Conservation (phyloP, 2,797 vertebrate genomes). For the Manis crassicaudata region DNA sequence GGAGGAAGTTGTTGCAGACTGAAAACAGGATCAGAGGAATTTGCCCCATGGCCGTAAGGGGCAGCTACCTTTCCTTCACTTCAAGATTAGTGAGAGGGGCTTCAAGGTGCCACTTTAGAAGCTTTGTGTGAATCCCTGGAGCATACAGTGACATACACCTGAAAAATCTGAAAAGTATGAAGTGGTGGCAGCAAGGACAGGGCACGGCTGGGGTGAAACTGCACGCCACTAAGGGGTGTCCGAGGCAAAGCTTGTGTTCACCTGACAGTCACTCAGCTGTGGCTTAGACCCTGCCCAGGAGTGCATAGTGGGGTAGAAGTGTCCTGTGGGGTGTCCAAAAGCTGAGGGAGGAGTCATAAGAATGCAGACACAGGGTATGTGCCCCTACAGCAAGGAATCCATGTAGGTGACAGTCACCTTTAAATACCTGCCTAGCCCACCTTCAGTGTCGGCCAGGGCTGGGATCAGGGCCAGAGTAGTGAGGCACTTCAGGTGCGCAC, state of each 20-base stretch:
- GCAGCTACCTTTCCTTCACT: not conserved
- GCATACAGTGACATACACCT: too few relatives aligned
- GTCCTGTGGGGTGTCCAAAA: not conserved
- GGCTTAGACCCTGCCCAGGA: too few relatives aligned
- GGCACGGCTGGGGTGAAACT: not conserved
- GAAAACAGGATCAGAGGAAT: not conserved
- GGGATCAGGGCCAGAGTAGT: not conserved
- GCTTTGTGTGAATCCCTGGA: not conserved
- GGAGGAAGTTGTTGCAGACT: not conserved
- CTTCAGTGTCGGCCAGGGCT: not conserved
- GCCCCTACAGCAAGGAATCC: not conserved
- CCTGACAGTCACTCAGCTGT: not conserved
- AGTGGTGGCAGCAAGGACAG: not conserved
- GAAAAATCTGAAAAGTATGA: not conserved
- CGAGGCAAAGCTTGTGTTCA: not conserved
- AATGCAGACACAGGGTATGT: not conserved
- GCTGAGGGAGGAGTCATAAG: too few relatives aligned
- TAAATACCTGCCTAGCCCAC: not conserved
- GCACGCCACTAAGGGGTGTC: too few relatives aligned
- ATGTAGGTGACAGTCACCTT: not conserved
- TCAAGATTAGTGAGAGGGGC: not conserved
- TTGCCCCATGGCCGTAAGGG: not conserved
- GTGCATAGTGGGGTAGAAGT: not conserved
- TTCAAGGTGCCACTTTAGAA: not conserved
- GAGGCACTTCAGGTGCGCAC: not conserved